Percentiles rank a stretch among this genome's conserved stretches.
Evolutionary conservation across 2,888 invertebrate genomes (phyloP).

Genomic region (Lithophane semibrunnea): DNA sequence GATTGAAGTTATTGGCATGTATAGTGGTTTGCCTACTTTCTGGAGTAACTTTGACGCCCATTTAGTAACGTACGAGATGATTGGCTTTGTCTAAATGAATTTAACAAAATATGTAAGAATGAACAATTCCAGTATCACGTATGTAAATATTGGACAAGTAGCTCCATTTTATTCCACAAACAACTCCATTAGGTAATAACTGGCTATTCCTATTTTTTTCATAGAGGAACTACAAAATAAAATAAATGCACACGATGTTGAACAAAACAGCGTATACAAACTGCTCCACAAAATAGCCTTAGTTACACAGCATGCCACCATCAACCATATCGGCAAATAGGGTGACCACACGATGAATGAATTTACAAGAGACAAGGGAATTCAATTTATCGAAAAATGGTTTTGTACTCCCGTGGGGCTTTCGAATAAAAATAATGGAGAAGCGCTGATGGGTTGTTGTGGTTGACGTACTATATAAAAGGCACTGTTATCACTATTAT

Average conservation of each 20-base stretch:
- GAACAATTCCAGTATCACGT: neutral
- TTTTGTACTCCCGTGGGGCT: conserved; percentile 61
- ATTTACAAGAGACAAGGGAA: conserved; percentile 71
- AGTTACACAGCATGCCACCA: conserved; percentile 45
- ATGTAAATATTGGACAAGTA: neutral
- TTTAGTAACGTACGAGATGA: neutral
- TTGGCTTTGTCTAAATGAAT: neutral
- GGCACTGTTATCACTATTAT: conserved; percentile 51
- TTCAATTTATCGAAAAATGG: conserved; percentile 75
- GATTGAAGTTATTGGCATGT: conserved; percentile 23
- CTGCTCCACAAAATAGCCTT: conserved; percentile 25
- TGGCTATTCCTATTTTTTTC: neutral
- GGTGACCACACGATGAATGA: conserved; percentile 69
- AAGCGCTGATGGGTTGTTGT: conserved; percentile 57
- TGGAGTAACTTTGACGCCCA: conserved; percentile 2
- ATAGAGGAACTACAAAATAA: neutral
- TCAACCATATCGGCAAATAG: conserved; percentile 61
- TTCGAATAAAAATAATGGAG: conserved; percentile 72
- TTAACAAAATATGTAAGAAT: neutral
- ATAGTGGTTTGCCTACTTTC: neutral
- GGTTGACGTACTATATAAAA: conserved; percentile 55
- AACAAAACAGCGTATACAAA: conserved; percentile 35
- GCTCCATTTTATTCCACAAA: neutral
- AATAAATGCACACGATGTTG: neutral
- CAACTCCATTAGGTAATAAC: neutral